A percentile compares a stretch with the other conserved stretches of the same genome.
Conservation (phyloP, 2,888 invertebrate species). For the Resseliella maxima region DNA sequence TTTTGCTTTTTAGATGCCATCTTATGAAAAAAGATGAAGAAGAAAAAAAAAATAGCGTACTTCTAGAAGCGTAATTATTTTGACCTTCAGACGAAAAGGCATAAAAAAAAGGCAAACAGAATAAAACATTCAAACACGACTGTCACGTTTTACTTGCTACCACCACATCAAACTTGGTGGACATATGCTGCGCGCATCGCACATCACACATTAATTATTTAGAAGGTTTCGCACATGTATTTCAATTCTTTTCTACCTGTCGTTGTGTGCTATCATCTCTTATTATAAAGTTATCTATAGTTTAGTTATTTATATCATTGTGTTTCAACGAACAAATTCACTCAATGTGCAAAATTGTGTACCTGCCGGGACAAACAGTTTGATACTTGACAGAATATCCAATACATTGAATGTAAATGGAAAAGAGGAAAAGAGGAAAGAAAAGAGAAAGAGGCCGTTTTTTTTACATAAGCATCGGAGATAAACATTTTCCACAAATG, state of each 20-base stretch:
- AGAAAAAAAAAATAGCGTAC: not conserved
- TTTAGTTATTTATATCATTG: not conserved
- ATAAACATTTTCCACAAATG: not conserved
- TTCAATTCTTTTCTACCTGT: constrained; percentile 22
- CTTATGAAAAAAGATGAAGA: not conserved
- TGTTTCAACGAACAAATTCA: not conserved
- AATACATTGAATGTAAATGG: not conserved
- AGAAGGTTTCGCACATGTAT: constrained; percentile 17
- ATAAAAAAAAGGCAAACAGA: not conserved
- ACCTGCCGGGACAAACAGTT: not conserved
- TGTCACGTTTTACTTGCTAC: constrained; percentile 1
- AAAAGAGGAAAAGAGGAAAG: not conserved
- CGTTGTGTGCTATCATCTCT: not conserved
- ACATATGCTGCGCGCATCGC: not conserved
- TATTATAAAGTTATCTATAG: not conserved
- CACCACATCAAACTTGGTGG: constrained; percentile 1
- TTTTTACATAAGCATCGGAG: not conserved
- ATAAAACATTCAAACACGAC: constrained; percentile 6
- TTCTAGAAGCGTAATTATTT: constrained; percentile 33
- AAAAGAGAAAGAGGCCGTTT: not conserved
- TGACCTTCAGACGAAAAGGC: constrained; percentile 18
- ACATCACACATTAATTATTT: not conserved
- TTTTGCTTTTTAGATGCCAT: not conserved
- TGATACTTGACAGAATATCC: not conserved
- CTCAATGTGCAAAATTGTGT: not conserved